Conservation (phyloP, 2,888 invertebrate species). For the Diachrysia chrysitis region DNA sequence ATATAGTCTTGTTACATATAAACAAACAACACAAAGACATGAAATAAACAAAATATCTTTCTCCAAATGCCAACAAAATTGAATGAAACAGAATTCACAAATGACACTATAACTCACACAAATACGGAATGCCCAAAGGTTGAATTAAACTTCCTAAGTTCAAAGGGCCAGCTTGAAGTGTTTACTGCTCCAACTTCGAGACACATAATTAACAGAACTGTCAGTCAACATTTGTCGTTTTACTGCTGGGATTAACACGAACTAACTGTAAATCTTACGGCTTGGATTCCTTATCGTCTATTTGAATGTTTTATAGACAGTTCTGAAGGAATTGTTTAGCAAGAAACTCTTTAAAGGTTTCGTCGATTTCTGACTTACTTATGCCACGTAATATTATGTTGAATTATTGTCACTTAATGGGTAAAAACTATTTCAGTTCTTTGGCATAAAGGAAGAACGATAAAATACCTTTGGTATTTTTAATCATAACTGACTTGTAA, state of each 20-base stretch:
- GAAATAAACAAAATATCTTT: conserved; percentile 10
- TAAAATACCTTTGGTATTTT: too few relatives aligned
- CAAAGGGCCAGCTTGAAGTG: conserved; percentile 35
- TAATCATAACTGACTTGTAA: too few relatives aligned
- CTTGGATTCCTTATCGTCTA: conserved; percentile 3
- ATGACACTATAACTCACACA: conserved; percentile 31
- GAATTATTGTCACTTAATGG: too few relatives aligned
- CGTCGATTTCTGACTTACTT: neutral
- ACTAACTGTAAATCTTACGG: conserved; percentile 25
- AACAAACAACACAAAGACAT: neutral
- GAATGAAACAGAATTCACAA: conserved; percentile 37
- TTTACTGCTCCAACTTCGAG: conserved; percentile 27
- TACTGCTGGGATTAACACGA: conserved; percentile 19
- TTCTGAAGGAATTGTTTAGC: neutral
- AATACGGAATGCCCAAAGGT: conserved; percentile 13
- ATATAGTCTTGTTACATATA: too few relatives aligned
- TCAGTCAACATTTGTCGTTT: conserved; percentile 33
- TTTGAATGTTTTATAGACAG: neutral
- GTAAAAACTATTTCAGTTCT: too few relatives aligned
- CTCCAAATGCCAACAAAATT: conserved; percentile 20
- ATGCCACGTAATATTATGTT: neutral
- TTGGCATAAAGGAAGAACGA: too few relatives aligned
- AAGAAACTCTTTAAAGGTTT: neutral
- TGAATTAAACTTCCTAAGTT: conserved; percentile 25
- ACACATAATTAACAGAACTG: conserved; percentile 46